Conservation (phyloP, 2,113 vertebrate species). For the Ptychochromis oligacanthus region DNA sequence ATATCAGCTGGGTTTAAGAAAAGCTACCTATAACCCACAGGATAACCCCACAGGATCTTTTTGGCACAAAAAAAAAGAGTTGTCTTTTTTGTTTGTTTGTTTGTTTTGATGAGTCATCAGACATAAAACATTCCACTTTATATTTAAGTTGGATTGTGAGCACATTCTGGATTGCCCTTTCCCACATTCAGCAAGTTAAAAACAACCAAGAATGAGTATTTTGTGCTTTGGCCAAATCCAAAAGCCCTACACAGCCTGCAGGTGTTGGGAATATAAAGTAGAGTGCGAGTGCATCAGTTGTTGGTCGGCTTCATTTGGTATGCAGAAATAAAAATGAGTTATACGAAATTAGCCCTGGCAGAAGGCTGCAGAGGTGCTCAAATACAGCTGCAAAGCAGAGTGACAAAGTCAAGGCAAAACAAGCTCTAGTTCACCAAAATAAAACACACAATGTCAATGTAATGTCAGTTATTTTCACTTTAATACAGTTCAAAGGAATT, state of each 20-base stretch:
- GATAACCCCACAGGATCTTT: too few relatives aligned
- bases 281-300: constrained; percentile 42
- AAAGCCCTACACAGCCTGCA: constrained; percentile 36
- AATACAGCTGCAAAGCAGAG: constrained; percentile 32
- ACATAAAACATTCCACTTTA: not conserved
- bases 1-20: not conserved
- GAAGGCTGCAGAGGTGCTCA: constrained; percentile 15
- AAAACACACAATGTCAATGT: not conserved
- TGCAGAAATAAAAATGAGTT: constrained; percentile 60
- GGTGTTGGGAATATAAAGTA: constrained; percentile 62
- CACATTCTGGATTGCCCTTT: not conserved
- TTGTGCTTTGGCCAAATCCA: constrained; percentile 20
- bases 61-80: not conserved
- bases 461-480: not conserved
- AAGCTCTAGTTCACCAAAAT: constrained; percentile 6
- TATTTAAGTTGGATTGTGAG: not conserved
- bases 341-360: constrained; percentile 37
- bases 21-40: not conserved
- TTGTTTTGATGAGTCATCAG: too few relatives aligned
- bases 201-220: not conserved
- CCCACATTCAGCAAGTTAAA: not conserved
- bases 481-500: not conserved
- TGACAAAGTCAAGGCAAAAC: constrained; percentile 14
- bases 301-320: constrained; percentile 48
- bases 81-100: too few relatives aligned